Evolutionary conservation across 1,140 invertebrate genomes (phyloP).

Genomic region (Cylas formicarius): DNA sequence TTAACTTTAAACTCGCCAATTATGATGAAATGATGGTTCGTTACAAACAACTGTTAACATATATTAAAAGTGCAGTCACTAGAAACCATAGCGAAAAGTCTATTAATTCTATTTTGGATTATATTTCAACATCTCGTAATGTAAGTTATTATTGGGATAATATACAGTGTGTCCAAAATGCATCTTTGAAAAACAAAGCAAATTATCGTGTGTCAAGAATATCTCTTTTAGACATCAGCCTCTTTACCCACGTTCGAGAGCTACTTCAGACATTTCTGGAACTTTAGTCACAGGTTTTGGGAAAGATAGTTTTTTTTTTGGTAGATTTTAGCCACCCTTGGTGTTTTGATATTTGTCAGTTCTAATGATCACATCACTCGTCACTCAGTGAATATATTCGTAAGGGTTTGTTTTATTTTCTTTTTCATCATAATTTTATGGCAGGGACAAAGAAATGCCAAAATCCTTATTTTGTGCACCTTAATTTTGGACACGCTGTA

Average conservation of each 20-base stretch:
- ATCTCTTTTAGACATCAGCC: no score
- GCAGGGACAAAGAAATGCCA: not conserved
- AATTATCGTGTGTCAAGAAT: no score
- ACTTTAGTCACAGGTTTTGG: no score
- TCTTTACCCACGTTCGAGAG: no score
- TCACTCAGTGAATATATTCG: not conserved
- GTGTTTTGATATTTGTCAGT: no score
- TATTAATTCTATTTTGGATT: constrained; percentile 99
- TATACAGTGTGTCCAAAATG: no score
- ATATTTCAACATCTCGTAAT: constrained; percentile 98
- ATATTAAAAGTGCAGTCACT: constrained; percentile 98
- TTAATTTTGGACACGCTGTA: no score
- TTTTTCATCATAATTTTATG: no score
- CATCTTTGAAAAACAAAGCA: no score
- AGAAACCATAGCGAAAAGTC: constrained; percentile 99
- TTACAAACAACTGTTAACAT: constrained; percentile 94
- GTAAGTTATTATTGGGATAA: constrained; percentile 50
- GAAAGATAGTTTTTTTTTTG: no score
- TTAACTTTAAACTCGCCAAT: constrained; percentile 96
- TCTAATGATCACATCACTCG: not conserved
- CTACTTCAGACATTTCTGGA: no score
- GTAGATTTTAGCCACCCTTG: no score
- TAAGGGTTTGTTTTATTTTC: not conserved
- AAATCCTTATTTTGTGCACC: constrained; percentile 10
- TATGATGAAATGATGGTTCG: constrained; percentile 95